phyloP scores from a whole-genome alignment of 2,797 vertebrate species.

The Scarus forsteni region DNA sequence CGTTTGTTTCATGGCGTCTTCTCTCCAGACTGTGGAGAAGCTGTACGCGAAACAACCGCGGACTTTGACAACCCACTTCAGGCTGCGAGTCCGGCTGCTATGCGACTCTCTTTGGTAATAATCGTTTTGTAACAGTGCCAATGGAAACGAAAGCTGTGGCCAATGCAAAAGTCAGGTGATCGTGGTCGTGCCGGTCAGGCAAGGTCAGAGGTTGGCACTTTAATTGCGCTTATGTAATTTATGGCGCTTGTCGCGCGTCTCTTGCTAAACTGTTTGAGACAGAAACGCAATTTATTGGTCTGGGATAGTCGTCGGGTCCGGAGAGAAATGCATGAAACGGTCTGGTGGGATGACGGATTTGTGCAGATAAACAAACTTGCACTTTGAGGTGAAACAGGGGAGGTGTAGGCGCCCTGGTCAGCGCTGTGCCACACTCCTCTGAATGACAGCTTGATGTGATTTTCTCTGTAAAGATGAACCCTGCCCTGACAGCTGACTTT shows the following conservation, averaged over 20 bases:
- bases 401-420: slow-evolving; percentile 42
- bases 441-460: slow-evolving; percentile 57
- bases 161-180: slow-evolving; percentile 83
- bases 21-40: slow-evolving; percentile 23
- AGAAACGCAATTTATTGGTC: slow-evolving; percentile 79
- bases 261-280: slow-evolving; percentile 78
- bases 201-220: slow-evolving; percentile 90
- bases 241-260: slow-evolving; percentile 81
- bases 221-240: slow-evolving; percentile 88
- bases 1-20: slow-evolving; percentile 73
- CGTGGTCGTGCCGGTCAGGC: slow-evolving; percentile 75
- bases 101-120: slow-evolving; percentile 11
- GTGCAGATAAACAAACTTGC: slow-evolving; percentile 63
- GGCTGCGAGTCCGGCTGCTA: slow-evolving; percentile 11
- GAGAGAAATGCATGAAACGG: slow-evolving; percentile 16
- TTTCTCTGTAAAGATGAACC: slow-evolving; percentile 49
- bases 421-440: slow-evolving; percentile 18
- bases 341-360: slow-evolving; percentile 57
- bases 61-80: slow-evolving; percentile 65
- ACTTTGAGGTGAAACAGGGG: slow-evolving; percentile 28
- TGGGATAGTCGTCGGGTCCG: slow-evolving; percentile 51
- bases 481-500: slow-evolving; percentile 61
- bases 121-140: slow-evolving; percentile 32
- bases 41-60: slow-evolving; percentile 47
- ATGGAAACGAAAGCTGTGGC: slow-evolving; percentile 61